Conservation (phyloP, 2,797 vertebrate species). For the Anas georgica region DNA sequence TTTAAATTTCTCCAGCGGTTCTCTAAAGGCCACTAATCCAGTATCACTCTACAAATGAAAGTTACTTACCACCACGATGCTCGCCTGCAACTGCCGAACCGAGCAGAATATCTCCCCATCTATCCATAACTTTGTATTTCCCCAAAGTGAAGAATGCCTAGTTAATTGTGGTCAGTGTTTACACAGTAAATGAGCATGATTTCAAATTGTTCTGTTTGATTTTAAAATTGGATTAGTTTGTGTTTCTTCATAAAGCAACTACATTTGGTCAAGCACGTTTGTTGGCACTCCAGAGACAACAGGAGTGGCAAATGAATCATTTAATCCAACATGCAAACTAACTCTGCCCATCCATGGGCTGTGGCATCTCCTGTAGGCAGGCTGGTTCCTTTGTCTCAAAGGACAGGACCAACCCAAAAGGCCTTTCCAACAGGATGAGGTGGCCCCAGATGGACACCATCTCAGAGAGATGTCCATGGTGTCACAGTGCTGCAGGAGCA, state of each 20-base stretch:
- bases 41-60: neutral
- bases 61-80: neutral
- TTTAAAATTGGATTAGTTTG: constrained; percentile 18
- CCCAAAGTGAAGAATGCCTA: neutral
- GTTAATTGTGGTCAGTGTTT: constrained; percentile 38
- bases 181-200: neutral
- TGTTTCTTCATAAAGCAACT: neutral
- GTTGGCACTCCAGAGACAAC: neutral
- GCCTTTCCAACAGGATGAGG: neutral
- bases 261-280: neutral
- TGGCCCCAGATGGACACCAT: neutral
- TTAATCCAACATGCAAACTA: neutral
- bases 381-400: neutral
- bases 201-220: neutral
- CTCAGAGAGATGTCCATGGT: neutral
- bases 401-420: neutral
- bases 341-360: neutral
- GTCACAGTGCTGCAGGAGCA: neutral
- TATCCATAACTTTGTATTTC: neutral
- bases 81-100: neutral
- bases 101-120: neutral
- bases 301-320: neutral
- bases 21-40: constrained; percentile 49
- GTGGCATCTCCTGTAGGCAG: neutral
- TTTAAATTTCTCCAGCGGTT: constrained; percentile 41